A percentile compares a stretch with the other conserved stretches of the same genome.
Evolutionary conservation across 2,797 vertebrate species (phyloP).

Genomic region (Phoeniculus purpureus): DNA sequence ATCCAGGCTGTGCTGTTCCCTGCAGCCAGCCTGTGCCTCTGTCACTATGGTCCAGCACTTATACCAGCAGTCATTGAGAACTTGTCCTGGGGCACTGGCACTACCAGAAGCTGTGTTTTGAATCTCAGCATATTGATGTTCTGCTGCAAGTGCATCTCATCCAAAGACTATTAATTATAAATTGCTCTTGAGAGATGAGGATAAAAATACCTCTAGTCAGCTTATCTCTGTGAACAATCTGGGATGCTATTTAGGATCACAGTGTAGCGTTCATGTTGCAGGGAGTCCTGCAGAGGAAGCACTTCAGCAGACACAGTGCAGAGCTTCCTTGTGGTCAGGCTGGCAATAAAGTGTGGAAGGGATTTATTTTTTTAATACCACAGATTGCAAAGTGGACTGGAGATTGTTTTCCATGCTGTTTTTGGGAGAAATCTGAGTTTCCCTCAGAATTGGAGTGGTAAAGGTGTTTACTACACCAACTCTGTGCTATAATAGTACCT

Average conservation of each 20-base stretch:
- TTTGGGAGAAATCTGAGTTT: background rate
- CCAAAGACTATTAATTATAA: conserved; percentile 65
- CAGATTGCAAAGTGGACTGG: background rate
- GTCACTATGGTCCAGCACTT: background rate
- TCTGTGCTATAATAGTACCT: background rate
- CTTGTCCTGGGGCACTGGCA: background rate
- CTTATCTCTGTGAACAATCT: conserved; percentile 54
- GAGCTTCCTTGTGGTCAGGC: background rate
- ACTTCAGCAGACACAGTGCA: background rate
- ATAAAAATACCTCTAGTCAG: conserved; percentile 47
- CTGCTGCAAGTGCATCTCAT: conserved; percentile 5
- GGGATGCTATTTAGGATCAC: conserved; percentile 32
- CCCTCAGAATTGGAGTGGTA: background rate
- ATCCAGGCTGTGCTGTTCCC: background rate
- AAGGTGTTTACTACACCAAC: background rate
- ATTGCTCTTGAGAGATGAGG: conserved; percentile 34
- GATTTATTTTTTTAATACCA: background rate
- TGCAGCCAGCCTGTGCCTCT: fast-evolving
- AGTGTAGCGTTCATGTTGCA: background rate
- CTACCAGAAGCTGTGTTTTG: background rate
- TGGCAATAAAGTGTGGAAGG: background rate
- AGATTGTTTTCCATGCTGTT: background rate
- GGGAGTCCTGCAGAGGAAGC: background rate
- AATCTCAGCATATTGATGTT: background rate
- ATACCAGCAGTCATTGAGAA: background rate